A percentile compares a stretch with the other conserved stretches of the same genome.
phyloP scores from a whole-genome alignment of 2,113 vertebrate genomes.

The Anoura caudifer region DNA sequence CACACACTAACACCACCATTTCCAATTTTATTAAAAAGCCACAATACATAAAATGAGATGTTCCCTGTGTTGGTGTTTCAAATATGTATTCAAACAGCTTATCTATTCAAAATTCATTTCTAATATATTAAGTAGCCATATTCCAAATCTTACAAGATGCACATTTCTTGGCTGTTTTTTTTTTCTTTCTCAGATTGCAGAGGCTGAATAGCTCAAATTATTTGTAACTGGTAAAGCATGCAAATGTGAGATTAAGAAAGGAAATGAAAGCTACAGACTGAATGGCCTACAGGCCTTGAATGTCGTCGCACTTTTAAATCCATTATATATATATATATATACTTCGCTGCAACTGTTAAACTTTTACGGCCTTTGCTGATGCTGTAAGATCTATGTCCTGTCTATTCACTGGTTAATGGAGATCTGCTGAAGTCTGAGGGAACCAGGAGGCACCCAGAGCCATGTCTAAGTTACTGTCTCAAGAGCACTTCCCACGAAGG shows the following conservation, averaged over 20 bases:
- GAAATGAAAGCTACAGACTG: conserved; percentile 23
- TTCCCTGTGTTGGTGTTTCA: not conserved
- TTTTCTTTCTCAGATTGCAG: not conserved
- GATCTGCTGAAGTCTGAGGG: not conserved
- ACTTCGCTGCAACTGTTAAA: not conserved
- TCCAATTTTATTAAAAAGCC: not conserved
- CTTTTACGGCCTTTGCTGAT: not conserved
- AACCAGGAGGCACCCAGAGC: not conserved
- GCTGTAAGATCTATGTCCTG: not conserved
- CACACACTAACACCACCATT: not conserved
- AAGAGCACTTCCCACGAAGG: not conserved
- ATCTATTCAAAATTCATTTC: conserved; percentile 33
- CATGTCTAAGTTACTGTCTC: not conserved
- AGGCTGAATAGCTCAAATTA: conserved; percentile 50
- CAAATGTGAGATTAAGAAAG: conserved; percentile 36
- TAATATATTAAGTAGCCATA: conserved; percentile 25
- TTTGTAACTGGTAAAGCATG: conserved; percentile 16
- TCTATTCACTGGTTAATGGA: not conserved
- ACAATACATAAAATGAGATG: not conserved
- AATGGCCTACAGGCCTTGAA: not conserved
- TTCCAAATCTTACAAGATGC: conserved; percentile 37
- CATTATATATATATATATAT: not conserved
- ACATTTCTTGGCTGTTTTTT: not conserved
- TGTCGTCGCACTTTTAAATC: not conserved
- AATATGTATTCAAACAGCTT: not conserved